Evolutionary conservation across 2,888 invertebrate species (phyloP).

Genomic region (Rhingia rostrata): DNA sequence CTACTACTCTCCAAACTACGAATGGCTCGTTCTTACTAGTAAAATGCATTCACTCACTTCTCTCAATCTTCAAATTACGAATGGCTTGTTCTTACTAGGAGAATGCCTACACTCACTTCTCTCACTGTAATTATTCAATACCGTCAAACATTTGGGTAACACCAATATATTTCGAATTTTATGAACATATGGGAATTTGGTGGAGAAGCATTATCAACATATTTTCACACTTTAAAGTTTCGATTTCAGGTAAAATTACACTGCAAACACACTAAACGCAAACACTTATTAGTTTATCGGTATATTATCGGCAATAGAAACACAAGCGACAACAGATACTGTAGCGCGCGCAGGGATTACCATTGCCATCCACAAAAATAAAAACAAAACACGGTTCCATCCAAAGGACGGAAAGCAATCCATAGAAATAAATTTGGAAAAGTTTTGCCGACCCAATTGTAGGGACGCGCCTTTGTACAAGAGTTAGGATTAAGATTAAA

Average conservation of each 20-base stretch:
- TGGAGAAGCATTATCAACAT: constrained; percentile 47
- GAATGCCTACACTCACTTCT: too few relatives aligned
- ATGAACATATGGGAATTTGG: constrained; percentile 18
- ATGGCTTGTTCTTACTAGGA: too few relatives aligned
- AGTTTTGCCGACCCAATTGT: constrained; percentile 3
- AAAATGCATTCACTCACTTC: too few relatives aligned
- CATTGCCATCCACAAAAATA: constrained; percentile 24
- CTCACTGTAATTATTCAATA: constrained; percentile 25
- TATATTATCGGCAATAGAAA: constrained; percentile 30
- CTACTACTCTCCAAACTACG: too few relatives aligned
- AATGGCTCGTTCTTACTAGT: too few relatives aligned
- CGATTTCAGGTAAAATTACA: constrained; percentile 53
- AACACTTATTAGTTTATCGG: constrained; percentile 52
- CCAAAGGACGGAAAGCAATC: constrained; percentile 4
- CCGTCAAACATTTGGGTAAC: not conserved
- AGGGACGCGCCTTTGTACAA: not conserved
- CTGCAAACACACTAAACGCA: constrained; percentile 46
- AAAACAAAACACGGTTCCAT: constrained; percentile 12
- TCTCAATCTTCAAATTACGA: too few relatives aligned
- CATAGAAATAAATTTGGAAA: constrained; percentile 33
- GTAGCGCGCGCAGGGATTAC: constrained; percentile 17
- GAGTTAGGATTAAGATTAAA: constrained; percentile 25
- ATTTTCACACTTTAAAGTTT: constrained; percentile 15
- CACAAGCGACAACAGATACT: constrained; percentile 36
- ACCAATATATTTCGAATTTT: constrained; percentile 8